Evolutionary conservation across 2,113 vertebrate species (phyloP).

Genomic region (Oncorhynchus clarkii): DNA sequence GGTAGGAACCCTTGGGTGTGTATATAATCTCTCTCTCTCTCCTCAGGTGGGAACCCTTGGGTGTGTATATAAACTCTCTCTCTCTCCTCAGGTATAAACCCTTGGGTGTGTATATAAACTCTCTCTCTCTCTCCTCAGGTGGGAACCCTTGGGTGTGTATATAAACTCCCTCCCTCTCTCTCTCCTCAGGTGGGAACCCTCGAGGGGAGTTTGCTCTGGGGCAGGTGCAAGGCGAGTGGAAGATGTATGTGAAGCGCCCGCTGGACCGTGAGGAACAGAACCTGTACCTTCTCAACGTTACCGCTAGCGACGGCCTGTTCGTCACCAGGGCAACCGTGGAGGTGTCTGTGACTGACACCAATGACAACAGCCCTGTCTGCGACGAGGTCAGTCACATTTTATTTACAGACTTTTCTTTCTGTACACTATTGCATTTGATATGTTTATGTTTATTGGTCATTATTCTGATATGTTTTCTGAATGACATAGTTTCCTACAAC

Average conservation of each 20-base stretch:
- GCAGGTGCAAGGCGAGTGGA: slow-evolving; percentile 93
- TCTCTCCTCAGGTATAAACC: too few relatives aligned
- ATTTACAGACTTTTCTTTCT: not conserved
- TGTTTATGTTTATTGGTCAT: too few relatives aligned
- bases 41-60: too few relatives aligned
- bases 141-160: not conserved
- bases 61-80: too few relatives aligned
- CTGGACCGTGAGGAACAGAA: slow-evolving; percentile 90
- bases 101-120: too few relatives aligned
- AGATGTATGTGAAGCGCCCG: slow-evolving; percentile 91
- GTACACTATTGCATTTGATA: not conserved
- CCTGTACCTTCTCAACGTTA: slow-evolving; percentile 88
- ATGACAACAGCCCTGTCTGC: slow-evolving; percentile 92
- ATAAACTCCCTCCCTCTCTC: slow-evolving; percentile 2
- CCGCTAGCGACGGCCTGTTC: slow-evolving; percentile 92
- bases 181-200: slow-evolving; percentile 82
- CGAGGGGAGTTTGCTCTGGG: slow-evolving; percentile 90
- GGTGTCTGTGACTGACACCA: slow-evolving; percentile 86
- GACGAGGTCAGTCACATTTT: slow-evolving; percentile 80
- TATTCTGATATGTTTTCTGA: too few relatives aligned
- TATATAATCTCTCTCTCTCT: too few relatives aligned
- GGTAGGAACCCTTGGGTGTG: too few relatives aligned
- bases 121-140: not conserved
- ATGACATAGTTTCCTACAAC: too few relatives aligned
- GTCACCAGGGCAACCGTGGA: slow-evolving; percentile 87